Evolutionary conservation across 1,140 invertebrate species (phyloP).

Genomic region (Leguminivora glycinivorella): DNA sequence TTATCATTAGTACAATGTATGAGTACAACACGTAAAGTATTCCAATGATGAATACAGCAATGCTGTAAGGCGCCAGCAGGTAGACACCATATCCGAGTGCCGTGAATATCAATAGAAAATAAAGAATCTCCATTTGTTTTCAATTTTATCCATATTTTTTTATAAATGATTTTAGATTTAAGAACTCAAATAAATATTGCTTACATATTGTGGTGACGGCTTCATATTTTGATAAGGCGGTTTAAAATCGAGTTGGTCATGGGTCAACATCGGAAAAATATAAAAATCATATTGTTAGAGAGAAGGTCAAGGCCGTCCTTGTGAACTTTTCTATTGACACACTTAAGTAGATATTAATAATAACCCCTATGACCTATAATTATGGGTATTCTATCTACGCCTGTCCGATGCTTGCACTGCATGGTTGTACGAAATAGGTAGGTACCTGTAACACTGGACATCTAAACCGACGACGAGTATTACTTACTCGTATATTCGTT

Average conservation of each 20-base stretch:
- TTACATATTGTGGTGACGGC: background rate
- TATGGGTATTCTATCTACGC: too few species aligned
- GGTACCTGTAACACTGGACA: too few species aligned
- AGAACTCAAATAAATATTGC: background rate
- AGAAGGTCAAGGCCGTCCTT: too few species aligned
- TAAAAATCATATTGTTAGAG: too few species aligned
- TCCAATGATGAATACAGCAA: constrained; percentile 48
- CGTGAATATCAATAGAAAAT: constrained; percentile 51
- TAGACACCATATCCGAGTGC: constrained; percentile 51
- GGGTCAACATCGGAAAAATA: background rate
- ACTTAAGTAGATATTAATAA: too few species aligned
- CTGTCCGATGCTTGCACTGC: too few species aligned
- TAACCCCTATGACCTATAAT: too few species aligned
- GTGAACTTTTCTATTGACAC: too few species aligned
- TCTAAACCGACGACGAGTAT: too few species aligned
- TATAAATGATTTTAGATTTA: background rate
- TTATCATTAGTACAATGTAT: constrained; percentile 51
- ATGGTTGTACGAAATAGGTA: too few species aligned
- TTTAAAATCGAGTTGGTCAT: background rate
- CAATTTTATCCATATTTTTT: constrained; percentile 39
- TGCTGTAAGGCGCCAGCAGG: constrained; percentile 60
- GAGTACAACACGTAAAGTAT: constrained; percentile 52
- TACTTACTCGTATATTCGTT: too few species aligned
- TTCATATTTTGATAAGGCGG: background rate
- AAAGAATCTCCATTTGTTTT: constrained; percentile 67